Percentiles rank a stretch among this genome's conserved stretches.
phyloP scores from a whole-genome alignment of 2,113 vertebrate species.

The Gavialis gangeticus region DNA sequence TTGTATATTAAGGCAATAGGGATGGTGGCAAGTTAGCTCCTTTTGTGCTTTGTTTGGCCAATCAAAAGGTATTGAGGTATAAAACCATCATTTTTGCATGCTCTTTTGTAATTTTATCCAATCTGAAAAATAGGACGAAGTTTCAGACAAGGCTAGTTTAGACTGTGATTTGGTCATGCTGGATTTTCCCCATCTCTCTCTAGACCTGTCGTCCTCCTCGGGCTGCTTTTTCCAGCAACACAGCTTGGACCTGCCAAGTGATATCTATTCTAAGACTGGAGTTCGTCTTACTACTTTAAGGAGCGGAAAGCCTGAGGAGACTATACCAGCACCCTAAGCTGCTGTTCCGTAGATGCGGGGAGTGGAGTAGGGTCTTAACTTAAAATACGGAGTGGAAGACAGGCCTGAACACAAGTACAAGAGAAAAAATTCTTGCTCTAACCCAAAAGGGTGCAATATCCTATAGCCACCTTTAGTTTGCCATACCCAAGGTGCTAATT shows the following conservation, averaged over 20 bases:
- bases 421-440: not conserved
- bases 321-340: not conserved
- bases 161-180: not conserved
- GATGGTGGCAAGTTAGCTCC: not conserved
- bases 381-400: not conserved
- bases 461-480: too few species aligned
- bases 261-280: not conserved
- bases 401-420: not conserved
- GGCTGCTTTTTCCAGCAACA: too few species aligned
- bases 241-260: not conserved
- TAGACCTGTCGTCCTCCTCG: too few species aligned
- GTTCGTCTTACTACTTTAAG: not conserved
- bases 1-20: not conserved
- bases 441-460: too few species aligned
- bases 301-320: not conserved
- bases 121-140: not conserved
- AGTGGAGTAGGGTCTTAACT: not conserved
- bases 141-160: not conserved
- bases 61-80: not conserved
- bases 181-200: not conserved
- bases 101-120: constrained; percentile 4
- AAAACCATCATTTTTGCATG: not conserved
- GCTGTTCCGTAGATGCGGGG: not conserved
- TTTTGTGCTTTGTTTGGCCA: not conserved
- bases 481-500: too few species aligned